phyloP scores from a whole-genome alignment of 1,140 invertebrate genomes.

The Potamilus streckersoni region DNA sequence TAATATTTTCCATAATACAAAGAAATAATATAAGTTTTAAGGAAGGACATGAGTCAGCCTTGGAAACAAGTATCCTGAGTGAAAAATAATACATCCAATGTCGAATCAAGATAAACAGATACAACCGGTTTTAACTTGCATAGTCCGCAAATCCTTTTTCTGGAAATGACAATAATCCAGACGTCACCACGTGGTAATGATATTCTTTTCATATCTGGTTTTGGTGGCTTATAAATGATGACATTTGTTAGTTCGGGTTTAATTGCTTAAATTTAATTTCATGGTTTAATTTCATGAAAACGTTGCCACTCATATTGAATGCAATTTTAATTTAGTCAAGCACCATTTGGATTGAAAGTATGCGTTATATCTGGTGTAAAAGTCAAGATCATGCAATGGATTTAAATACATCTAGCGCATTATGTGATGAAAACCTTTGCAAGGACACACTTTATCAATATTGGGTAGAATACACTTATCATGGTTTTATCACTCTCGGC shows the following conservation, averaged over 20 bases:
- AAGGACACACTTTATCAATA: background rate
- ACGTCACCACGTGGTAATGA: conserved; percentile 53
- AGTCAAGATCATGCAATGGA: no score
- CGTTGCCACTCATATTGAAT: no score
- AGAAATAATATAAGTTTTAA: background rate
- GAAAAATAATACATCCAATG: background rate
- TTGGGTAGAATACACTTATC: no score
- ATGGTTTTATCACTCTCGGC: background rate
- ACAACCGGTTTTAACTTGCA: conserved; percentile 51
- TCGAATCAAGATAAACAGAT: conserved; percentile 33
- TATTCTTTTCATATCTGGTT: background rate
- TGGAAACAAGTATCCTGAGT: background rate
- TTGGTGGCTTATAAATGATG: background rate
- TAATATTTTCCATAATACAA: no score
- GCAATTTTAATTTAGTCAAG: no score
- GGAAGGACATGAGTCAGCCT: background rate
- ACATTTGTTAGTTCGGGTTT: background rate
- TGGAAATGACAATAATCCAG: conserved; percentile 60
- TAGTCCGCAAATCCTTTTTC: conserved; percentile 62
- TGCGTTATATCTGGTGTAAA: no score
- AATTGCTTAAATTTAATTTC: no score
- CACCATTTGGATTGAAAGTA: no score
- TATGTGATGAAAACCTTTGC: background rate
- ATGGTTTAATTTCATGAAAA: no score
- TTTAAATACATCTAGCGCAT: no score